These are phyloP conservation scores for Emmelina monodactyla DNA, from an alignment of 2,888 invertebrate genomes.

Conservation along the genomic window DNA sequence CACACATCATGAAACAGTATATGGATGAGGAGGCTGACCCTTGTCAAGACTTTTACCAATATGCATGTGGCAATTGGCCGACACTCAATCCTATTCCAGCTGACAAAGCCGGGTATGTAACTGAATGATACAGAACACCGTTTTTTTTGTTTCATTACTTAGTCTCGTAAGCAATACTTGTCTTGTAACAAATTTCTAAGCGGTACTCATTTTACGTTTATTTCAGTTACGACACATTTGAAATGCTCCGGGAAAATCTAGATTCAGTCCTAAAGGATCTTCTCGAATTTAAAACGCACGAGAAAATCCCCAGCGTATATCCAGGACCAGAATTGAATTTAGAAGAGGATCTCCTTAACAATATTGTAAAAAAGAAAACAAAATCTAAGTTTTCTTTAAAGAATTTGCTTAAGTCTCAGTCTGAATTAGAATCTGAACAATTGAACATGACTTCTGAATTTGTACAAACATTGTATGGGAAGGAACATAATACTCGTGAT, in stretches of 20 bases:
- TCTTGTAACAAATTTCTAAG: no score
- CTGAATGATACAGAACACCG: background rate
- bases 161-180: background rate
- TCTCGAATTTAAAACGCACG: constrained; percentile 60
- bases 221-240: constrained; percentile 83
- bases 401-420: constrained; percentile 20
- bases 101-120: constrained; percentile 76
- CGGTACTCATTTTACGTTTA: no score
- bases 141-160: background rate
- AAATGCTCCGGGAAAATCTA: constrained; percentile 84
- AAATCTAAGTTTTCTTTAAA: background rate
- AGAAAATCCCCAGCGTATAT: constrained; percentile 30
- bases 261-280: constrained; percentile 74
- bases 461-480: constrained; percentile 17
- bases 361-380: constrained; percentile 5
- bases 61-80: constrained; percentile 88
- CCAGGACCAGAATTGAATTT: constrained; percentile 42
- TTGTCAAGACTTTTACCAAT: constrained; percentile 85
- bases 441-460: no score
- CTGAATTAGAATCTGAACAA: constrained; percentile 19
- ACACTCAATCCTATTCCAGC: constrained; percentile 85
- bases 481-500: constrained; percentile 18
- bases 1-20: constrained; percentile 75
- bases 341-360: constrained; percentile 29
- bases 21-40: constrained; percentile 79